Conservation (phyloP, 2,797 vertebrate genomes). For the Lutjanus campechanus region DNA sequence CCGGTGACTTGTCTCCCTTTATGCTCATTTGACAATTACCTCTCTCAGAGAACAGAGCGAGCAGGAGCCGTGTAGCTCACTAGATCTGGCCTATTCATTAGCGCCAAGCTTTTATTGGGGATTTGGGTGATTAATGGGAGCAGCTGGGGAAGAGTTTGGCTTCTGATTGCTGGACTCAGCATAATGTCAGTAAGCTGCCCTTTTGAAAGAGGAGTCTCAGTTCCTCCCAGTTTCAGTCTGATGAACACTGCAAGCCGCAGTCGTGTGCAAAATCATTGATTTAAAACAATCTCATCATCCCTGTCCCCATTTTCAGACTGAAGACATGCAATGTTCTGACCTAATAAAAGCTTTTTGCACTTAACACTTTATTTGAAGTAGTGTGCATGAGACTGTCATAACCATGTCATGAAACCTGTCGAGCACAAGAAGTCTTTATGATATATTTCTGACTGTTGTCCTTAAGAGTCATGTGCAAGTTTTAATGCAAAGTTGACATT, state of each 20-base stretch:
- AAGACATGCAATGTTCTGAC: neutral
- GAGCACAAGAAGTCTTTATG: too few species aligned
- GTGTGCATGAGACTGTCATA: too few species aligned
- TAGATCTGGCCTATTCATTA: constrained; percentile 62
- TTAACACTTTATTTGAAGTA: too few species aligned
- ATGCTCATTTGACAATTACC: constrained; percentile 33
- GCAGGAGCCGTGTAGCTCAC: constrained; percentile 46
- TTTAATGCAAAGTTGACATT: too few species aligned
- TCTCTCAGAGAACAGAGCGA: constrained; percentile 44
- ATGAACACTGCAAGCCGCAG: neutral
- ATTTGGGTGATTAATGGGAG: constrained; percentile 73
- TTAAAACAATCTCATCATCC: constrained; percentile 16
- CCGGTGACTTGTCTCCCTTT: constrained; percentile 32
- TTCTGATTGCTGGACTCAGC: constrained; percentile 59
- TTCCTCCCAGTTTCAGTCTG: constrained; percentile 6
- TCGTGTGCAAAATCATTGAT: constrained; percentile 19
- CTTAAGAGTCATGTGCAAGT: too few species aligned
- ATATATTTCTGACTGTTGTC: too few species aligned
- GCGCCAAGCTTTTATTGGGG: constrained; percentile 68
- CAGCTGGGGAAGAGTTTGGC: constrained; percentile 70
- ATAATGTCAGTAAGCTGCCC: constrained; percentile 51
- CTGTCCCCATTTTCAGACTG: neutral
- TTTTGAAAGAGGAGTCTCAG: constrained; percentile 38
- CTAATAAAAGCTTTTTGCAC: neutral
- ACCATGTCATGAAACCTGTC: too few species aligned